Evolutionary conservation across 1,140 invertebrate genomes (phyloP), one percentile per base, ranked within the genome.

Genomic region (Xylocopa sonorina): DNA sequence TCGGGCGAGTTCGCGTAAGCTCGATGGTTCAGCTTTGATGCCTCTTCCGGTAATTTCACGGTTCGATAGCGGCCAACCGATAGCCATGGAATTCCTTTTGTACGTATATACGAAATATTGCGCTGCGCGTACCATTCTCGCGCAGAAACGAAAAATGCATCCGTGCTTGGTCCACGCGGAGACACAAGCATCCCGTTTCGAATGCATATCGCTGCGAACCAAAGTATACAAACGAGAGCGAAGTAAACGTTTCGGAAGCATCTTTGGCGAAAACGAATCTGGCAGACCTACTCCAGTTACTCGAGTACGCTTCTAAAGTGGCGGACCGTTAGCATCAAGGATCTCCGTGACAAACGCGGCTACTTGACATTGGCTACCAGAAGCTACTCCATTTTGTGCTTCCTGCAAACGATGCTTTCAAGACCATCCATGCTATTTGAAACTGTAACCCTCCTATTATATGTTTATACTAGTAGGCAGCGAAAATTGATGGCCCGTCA

Each of bases 11-110:
- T 38, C 34, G 58, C 10, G 18, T 12, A 29, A 21, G 1, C 4
- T 6, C n/a, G n/a, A n/a, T 29, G 46, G 53, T 48, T 79, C 75
- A 43, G 75, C 73, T 84, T 76, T 53, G 41, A 58, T 27, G 55
- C 71, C 27, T 62, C 80, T 82, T 86, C 84, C 84, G 84, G 83
- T 79, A 85, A 86, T 86, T 86, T 86, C 76, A 85, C 57, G 80
- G 69, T 32, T 84, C 83, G 84, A 85, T 85, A 78, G 48, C 82
- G 72, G 32, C 27, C 55, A 58, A 73, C 73, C 82, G 77, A 85
- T 85, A 85, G 24, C 55, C n/a, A 0, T 57, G 79, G 71, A 86
- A 85, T 86, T 73, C 53, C 80, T 73, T 86, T 86, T 82, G 66
- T 82, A 64, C 55, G 38, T 86, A 85, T 82, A 58, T 82, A 64